Conservation (phyloP, 2,113 vertebrate genomes). For the Centropristis striata region DNA sequence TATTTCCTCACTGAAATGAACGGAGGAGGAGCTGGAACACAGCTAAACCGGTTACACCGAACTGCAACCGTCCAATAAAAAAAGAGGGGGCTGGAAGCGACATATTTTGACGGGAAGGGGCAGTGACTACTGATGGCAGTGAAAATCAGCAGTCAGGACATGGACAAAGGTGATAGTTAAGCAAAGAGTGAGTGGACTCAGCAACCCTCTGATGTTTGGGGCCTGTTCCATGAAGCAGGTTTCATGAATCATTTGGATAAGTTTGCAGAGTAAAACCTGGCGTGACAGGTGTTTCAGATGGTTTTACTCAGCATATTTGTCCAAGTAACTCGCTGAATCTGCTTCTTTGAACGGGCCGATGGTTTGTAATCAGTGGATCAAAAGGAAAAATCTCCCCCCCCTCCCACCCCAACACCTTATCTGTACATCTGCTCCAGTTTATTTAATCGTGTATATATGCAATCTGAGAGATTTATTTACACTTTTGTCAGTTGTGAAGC, state of each 20-base stretch:
- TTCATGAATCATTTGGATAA: slow-evolving; percentile 22
- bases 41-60: slow-evolving; percentile 60
- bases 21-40: slow-evolving; percentile 27
- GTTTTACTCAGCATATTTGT: slow-evolving; percentile 12
- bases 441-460: slow-evolving; percentile 53
- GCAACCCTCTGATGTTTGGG: slow-evolving; percentile 3
- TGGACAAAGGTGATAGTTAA: slow-evolving; percentile 14
- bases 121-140: slow-evolving; percentile 64
- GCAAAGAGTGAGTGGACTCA: slow-evolving; percentile 29
- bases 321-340: slow-evolving; percentile 11
- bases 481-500: slow-evolving; percentile 71
- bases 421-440: slow-evolving; percentile 65
- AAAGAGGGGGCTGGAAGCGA: slow-evolving; percentile 28
- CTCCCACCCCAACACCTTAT: slow-evolving; percentile 28
- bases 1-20: slow-evolving; percentile 45
- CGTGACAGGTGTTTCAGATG: neutral
- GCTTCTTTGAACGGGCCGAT: slow-evolving; percentile 18
- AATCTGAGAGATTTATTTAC: slow-evolving; percentile 76
- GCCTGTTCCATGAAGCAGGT: slow-evolving; percentile 31
- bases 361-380: slow-evolving; percentile 36
- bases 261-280: slow-evolving; percentile 11
- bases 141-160: slow-evolving; percentile 48
- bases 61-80: slow-evolving; percentile 55
- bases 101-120: slow-evolving; percentile 20
- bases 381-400: slow-evolving; percentile 8